Evolutionary conservation across 2,797 vertebrate species (phyloP).

Genomic region (Sylvia borin): DNA sequence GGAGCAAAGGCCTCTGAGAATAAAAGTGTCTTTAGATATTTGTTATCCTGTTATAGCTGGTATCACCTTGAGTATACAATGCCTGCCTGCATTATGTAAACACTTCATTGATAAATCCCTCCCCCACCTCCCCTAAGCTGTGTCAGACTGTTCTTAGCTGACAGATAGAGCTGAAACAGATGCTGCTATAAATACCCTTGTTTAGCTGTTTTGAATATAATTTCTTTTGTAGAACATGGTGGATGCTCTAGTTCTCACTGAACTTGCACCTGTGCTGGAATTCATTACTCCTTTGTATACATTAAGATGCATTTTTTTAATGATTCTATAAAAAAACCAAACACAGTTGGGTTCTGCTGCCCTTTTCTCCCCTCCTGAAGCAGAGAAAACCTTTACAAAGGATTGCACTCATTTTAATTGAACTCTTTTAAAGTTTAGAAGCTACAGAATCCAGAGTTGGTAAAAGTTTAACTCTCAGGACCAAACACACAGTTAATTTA

Average conservation of each 20-base stretch:
- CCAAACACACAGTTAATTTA: neutral
- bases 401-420: neutral
- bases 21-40: conserved; percentile 65
- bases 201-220: conserved; percentile 36
- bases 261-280: conserved; percentile 39
- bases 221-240: conserved; percentile 56
- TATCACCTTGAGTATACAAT: conserved; percentile 60
- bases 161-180: conserved; percentile 67
- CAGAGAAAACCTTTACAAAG: neutral
- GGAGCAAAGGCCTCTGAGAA: conserved; percentile 67
- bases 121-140: conserved; percentile 43
- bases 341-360: neutral
- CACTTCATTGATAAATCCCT: conserved; percentile 65
- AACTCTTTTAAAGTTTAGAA: neutral
- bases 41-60: conserved; percentile 55
- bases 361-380: neutral
- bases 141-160: conserved; percentile 48
- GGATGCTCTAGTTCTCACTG: conserved; percentile 6
- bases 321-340: neutral
- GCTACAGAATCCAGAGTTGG: neutral
- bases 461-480: neutral
- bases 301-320: neutral
- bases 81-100: conserved; percentile 69
- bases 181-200: conserved; percentile 70
- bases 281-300: neutral